Conservation (phyloP, 2,888 invertebrate species). For the Spodoptera littoralis region DNA sequence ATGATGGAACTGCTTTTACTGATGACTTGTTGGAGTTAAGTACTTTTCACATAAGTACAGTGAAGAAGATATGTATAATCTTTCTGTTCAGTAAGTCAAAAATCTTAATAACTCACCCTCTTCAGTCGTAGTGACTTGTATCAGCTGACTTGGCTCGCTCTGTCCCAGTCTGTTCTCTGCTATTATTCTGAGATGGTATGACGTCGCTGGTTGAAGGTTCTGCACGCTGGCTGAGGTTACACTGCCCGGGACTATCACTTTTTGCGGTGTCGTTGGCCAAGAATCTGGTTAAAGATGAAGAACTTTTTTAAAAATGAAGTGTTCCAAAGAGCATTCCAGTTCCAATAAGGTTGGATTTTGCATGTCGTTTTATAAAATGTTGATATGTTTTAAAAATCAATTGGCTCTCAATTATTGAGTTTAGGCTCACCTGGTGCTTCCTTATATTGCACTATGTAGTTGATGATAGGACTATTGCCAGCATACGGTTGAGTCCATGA, state of each 20-base stretch:
- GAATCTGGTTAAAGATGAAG: slow-evolving; percentile 87
- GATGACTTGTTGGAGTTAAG: too few relatives aligned
- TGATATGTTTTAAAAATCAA: too few relatives aligned
- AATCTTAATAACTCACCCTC: slow-evolving; percentile 86
- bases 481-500: slow-evolving; percentile 97
- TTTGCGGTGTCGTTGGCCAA: slow-evolving; percentile 94
- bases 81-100: too few relatives aligned
- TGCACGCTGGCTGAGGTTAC: slow-evolving; percentile 94
- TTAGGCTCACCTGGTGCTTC: slow-evolving; percentile 91
- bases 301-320: background rate
- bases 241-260: slow-evolving; percentile 94
- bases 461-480: slow-evolving; percentile 96
- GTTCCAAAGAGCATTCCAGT: too few relatives aligned
- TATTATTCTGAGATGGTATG: slow-evolving; percentile 96
- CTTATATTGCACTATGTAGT: slow-evolving; percentile 96
- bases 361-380: too few relatives aligned
- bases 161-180: slow-evolving; percentile 96
- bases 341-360: too few relatives aligned
- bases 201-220: slow-evolving; percentile 94
- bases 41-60: too few relatives aligned
- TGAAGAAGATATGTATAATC: too few relatives aligned
- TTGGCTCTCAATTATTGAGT: background rate
- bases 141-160: slow-evolving; percentile 95
- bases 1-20: too few relatives aligned
- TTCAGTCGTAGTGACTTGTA: slow-evolving; percentile 95